Percentiles rank a stretch among this genome's conserved stretches.
These are phyloP conservation scores for Colletes collaris DNA, from an alignment of 2,888 invertebrate genomes.

Conservation along the genomic window DNA sequence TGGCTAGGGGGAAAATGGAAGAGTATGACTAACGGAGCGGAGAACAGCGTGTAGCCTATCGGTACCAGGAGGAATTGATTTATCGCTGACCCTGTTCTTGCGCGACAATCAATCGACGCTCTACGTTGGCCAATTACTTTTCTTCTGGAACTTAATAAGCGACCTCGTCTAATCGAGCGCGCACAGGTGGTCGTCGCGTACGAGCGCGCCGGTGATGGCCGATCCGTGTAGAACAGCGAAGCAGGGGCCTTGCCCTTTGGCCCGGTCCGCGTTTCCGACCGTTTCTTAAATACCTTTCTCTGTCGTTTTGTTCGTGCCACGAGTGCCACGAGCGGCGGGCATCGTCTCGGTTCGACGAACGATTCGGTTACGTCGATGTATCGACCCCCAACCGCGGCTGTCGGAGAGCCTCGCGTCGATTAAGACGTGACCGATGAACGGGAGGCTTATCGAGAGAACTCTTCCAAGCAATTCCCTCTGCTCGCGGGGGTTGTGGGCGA, in stretches of 20 bases:
- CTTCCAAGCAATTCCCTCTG: conserved; percentile 68
- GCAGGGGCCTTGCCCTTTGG: conserved; percentile 53
- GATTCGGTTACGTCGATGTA: conserved; percentile 67
- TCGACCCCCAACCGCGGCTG: conserved; percentile 69
- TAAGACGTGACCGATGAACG: conserved; percentile 71
- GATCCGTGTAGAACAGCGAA: conserved; percentile 39
- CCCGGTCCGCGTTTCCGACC: conserved; percentile 40
- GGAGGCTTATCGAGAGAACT: conserved; percentile 63
- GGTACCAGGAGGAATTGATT: no score
- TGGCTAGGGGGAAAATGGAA: no score
- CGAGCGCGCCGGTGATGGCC: conserved; percentile 33
- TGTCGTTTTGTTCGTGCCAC: conserved; percentile 43
- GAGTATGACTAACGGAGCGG: no score
- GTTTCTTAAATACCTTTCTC: conserved; percentile 49
- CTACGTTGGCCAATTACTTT: conserved; percentile 40
- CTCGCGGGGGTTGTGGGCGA: conserved; percentile 72
- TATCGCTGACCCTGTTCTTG: no score
- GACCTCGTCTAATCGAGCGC: conserved; percentile 58
- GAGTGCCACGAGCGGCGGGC: conserved; percentile 35
- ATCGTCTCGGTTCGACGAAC: conserved; percentile 43
- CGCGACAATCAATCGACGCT: conserved; percentile 37
- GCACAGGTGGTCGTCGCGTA: conserved; percentile 46
- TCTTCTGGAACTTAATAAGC: conserved; percentile 50
- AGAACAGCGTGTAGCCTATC: no score
- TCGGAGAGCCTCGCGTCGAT: conserved; percentile 65